Conservation (phyloP, 2,797 vertebrate species). For the Crocidura indochinensis region DNA sequence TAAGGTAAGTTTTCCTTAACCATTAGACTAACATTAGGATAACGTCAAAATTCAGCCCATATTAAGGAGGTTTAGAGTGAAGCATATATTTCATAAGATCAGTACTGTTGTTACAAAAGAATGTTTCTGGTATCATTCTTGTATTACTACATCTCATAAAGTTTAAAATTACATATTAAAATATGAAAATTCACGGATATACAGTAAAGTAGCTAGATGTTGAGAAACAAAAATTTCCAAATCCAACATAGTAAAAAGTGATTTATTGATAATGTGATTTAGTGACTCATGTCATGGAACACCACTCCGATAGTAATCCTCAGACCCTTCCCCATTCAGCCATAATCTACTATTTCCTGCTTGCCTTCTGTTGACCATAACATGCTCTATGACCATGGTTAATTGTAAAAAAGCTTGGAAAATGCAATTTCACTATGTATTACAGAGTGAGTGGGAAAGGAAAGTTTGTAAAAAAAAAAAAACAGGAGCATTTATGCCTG, state of each 20-base stretch:
- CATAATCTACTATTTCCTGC: neutral
- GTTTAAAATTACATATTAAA: neutral
- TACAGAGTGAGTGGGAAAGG: neutral
- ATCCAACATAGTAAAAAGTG: neutral
- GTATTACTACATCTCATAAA: neutral
- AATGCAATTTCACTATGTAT: neutral
- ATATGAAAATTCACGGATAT: neutral
- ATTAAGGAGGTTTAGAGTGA: neutral
- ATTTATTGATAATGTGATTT: neutral
- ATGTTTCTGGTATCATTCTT: neutral
- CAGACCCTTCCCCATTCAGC: neutral
- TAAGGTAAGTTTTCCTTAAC: neutral
- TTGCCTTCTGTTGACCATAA: neutral
- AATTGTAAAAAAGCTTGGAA: neutral
- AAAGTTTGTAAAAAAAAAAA: neutral
- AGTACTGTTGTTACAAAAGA: neutral
- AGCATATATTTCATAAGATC: neutral
- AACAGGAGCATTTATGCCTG: neutral
- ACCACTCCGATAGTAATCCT: neutral
- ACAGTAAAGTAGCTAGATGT: neutral
- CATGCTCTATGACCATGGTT: neutral
- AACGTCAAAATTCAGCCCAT: neutral
- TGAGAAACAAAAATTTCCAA: neutral
- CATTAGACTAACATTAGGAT: neutral
- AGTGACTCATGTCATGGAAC: neutral